phyloP scores from a whole-genome alignment of 2,888 invertebrate genomes.

The Coremacera marginata region DNA sequence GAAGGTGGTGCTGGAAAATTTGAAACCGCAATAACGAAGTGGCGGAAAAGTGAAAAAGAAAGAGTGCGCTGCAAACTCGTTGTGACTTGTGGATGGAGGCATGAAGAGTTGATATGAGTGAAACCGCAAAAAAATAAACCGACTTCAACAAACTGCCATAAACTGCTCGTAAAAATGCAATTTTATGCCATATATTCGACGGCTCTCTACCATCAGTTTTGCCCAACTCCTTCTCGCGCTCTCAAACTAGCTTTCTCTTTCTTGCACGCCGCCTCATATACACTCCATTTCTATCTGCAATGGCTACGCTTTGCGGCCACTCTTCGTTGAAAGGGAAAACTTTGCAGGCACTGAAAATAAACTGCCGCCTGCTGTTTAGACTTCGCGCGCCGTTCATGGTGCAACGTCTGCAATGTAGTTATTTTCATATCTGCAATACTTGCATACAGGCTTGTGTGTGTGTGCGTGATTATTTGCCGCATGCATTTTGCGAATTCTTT shows the following conservation, averaged over 20 bases:
- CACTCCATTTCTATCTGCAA: not conserved
- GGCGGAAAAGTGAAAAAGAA: not conserved
- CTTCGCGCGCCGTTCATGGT: not conserved
- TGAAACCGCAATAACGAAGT: not conserved
- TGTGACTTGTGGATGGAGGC: not conserved
- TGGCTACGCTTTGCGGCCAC: constrained; percentile 10
- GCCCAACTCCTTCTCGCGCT: not conserved
- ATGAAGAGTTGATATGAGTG: not conserved
- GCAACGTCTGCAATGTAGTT: constrained; percentile 21
- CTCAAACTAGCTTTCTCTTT: not conserved
- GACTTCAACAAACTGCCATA: not conserved
- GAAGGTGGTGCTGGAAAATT: not conserved
- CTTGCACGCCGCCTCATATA: not conserved
- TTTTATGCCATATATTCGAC: not conserved
- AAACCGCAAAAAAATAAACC: not conserved
- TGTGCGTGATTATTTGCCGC: constrained; percentile 1
- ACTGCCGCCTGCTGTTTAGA: not conserved
- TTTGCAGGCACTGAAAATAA: constrained; percentile 19
- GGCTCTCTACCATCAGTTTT: not conserved
- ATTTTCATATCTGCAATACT: constrained; percentile 15
- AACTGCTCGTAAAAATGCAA: constrained; percentile 21
- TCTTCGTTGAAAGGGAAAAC: constrained; percentile 50
- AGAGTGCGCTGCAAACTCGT: not conserved
- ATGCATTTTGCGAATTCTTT: constrained; percentile 37
- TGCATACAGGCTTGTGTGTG: constrained; percentile 5